Conservation (phyloP, 2,797 vertebrate species). For the Danionella dracula region DNA sequence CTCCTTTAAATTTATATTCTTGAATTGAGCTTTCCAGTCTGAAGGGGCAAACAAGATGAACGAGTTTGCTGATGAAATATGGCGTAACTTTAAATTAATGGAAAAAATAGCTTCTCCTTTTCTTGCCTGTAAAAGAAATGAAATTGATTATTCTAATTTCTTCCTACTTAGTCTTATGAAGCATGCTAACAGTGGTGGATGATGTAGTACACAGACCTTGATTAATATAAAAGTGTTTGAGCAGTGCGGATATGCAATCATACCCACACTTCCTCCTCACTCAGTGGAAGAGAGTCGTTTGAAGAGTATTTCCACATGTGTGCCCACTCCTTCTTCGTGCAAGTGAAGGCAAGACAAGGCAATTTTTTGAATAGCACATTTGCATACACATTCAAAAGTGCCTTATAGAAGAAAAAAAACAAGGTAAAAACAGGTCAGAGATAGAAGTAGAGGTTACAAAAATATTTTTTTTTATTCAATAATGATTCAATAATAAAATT, state of each 20-base stretch:
- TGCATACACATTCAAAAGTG: no score
- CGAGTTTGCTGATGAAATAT: constrained; percentile 23
- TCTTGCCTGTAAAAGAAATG: background rate
- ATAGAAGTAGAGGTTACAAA: no score
- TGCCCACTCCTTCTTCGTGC: background rate
- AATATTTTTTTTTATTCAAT: no score
- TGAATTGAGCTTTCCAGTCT: constrained; percentile 30
- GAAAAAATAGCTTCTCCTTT: background rate
- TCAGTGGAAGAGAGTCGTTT: constrained; percentile 32
- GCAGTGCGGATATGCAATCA: constrained; percentile 13
- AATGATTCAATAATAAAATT: no score
- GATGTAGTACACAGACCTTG: constrained; percentile 16
- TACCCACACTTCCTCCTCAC: constrained; percentile 23
- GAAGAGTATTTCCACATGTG: constrained; percentile 8
- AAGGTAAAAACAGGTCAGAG: no score
- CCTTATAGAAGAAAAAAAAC: no score
- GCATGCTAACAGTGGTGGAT: constrained; percentile 3
- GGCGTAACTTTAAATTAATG: background rate
- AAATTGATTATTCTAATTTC: background rate
- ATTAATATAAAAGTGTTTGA: constrained; percentile 29
- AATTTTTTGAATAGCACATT: no score
- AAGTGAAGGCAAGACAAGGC: no score
- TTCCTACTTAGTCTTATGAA: background rate
- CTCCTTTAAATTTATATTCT: constrained; percentile 32
- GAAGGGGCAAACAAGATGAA: constrained; percentile 24